Evolutionary conservation across 92 coral and sea anemone genomes (phyloP).

Genomic region (Siderastrea siderea): DNA sequence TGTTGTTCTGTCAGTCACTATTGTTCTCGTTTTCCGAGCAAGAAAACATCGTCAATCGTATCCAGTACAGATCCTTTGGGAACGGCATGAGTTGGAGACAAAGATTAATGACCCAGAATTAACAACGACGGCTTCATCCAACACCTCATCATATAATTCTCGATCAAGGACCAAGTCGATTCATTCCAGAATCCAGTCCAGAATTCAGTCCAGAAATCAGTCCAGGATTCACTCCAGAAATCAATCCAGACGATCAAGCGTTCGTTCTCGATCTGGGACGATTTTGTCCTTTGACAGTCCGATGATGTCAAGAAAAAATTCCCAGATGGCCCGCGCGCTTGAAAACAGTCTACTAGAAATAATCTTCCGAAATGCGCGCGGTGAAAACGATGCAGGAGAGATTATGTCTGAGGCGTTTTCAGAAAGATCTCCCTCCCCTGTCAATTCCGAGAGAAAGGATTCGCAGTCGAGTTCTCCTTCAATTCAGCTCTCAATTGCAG

Average conservation of each 20-base stretch:
- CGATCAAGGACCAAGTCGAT: background rate
- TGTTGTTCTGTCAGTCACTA: constrained; percentile 9
- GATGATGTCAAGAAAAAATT: background rate
- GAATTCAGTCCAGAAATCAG: too few species aligned
- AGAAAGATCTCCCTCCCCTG: background rate
- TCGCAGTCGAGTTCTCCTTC: background rate
- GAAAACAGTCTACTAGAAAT: constrained; percentile 6
- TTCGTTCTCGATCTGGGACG: background rate
- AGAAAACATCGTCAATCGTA: constrained; percentile 27
- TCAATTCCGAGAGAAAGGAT: background rate
- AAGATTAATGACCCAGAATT: constrained; percentile 59
- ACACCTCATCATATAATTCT: background rate
- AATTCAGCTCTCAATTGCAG: background rate
- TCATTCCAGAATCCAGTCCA: too few species aligned
- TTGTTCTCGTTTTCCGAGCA: constrained; percentile 11
- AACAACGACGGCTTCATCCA: constrained; percentile 42
- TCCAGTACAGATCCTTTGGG: constrained; percentile 51
- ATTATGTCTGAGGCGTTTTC: too few species aligned
- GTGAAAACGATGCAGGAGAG: background rate
- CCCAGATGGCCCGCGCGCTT: background rate
- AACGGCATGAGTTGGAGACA: constrained; percentile 44
- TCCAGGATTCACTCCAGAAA: background rate
- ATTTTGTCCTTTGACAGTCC: background rate
- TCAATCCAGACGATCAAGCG: background rate
- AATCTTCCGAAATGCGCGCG: background rate